Evolutionary conservation across 2,113 vertebrate species (phyloP).

Genomic region (Lepus timidus): DNA sequence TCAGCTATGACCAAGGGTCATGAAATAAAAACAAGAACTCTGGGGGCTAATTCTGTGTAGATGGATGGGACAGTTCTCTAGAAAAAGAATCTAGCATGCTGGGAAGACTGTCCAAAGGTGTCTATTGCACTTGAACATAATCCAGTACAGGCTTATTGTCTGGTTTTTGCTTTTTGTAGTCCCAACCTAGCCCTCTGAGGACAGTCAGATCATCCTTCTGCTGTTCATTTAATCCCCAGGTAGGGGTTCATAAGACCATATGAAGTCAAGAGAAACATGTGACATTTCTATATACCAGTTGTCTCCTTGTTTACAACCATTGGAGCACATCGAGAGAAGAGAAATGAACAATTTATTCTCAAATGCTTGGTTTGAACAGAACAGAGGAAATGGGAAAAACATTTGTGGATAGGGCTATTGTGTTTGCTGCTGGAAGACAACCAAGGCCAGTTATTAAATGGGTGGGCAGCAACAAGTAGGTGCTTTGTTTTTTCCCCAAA

Average conservation of each 20-base stretch:
- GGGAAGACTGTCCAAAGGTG: background rate
- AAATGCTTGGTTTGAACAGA: background rate
- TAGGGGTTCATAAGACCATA: background rate
- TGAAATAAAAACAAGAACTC: background rate
- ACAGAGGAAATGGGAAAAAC: background rate
- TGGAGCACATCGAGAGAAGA: background rate
- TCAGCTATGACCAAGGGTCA: background rate
- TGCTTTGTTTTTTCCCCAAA: constrained; percentile 20
- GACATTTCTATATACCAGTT: constrained; percentile 27
- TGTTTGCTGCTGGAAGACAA: background rate
- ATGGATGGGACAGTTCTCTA: background rate
- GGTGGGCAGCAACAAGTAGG: background rate
- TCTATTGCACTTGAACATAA: background rate
- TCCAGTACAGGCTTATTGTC: background rate
- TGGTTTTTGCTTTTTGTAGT: background rate
- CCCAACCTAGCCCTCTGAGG: background rate
- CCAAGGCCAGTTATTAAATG: background rate
- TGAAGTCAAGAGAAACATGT: constrained; percentile 19
- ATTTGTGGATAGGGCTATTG: constrained; percentile 20
- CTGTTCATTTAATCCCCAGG: background rate
- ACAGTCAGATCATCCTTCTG: background rate
- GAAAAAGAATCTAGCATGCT: background rate
- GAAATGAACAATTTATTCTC: constrained; percentile 20
- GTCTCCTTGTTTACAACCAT: constrained; percentile 30
- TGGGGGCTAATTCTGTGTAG: background rate